Base-by-base conservation (phyloP, 2,888 invertebrate genomes). In the Thecophora atra region DNA sequence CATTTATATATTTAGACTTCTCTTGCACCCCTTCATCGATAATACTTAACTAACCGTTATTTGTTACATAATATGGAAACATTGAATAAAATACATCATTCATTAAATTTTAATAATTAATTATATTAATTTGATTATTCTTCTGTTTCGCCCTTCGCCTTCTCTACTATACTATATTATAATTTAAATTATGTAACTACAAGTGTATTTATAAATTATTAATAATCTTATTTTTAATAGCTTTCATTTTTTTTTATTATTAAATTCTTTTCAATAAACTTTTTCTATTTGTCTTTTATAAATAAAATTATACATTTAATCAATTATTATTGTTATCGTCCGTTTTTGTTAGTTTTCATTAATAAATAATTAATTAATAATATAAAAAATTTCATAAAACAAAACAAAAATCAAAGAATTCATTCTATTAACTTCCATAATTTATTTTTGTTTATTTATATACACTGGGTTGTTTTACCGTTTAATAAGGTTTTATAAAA, bases 21-120 rank as follows among this genome's bases (percentile, higher is more conserved):
- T 26, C 3, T 21, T 51, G 5, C 11, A 42, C 47, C 47, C 17
- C 11, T 21, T 30, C 62, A 13, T 60, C 42, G n/a, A 13, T 62
- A 47, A 62, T 69, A 51, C 69, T 70, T 70, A 70, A 70, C 62
- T 63, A 63, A 21, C n/a, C 30, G 70, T 70, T 58, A 71, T 47
- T 65, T 24, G 44, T 65, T 71, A 65, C n/a, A 71, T 56, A 64
- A 52, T 44, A 52, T 66, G 70, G 70, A 64, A 73, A 73, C 70
- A 70, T 73, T 73, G 67, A 68, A 67, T 71, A 56, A 70, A 73
- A 71, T 58, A 72, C 54, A 68, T 26, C 24, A 52, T 66, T 44
- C 47, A 69, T 60, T 60, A 69, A 60, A 69, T 47, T 69, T 52
- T 60, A 58, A 69, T 69, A 69, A 69, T 69, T 69, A 44, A 44